phyloP scores from a whole-genome alignment of 35 echinoderm and acorn worm species.

The Strongylocentrotus purpuratus region DNA sequence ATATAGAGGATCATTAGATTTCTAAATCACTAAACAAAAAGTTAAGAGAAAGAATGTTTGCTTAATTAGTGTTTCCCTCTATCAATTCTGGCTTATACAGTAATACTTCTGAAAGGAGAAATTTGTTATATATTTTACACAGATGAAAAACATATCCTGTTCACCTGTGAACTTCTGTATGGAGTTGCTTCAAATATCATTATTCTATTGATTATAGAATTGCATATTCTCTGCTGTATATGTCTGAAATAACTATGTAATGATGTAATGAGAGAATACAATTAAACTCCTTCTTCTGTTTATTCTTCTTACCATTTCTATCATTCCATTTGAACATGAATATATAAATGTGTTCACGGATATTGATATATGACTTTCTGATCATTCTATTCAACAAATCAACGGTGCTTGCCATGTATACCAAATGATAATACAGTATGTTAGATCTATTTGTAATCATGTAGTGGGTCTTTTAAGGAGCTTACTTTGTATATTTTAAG shows the following conservation, averaged over 20 bases:
- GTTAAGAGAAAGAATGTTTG: neutral
- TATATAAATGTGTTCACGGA: neutral
- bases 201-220: too few species aligned
- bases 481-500: neutral
- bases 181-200: neutral
- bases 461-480: neutral
- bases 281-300: neutral
- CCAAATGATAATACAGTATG: slow-evolving; percentile 12
- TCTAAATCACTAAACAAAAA: too few species aligned
- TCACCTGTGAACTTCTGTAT: neutral
- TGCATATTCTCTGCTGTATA: neutral
- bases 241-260: neutral
- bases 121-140: neutral
- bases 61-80: neutral
- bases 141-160: neutral
- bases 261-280: neutral
- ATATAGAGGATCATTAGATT: neutral
- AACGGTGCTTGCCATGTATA: neutral
- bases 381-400: neutral
- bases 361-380: neutral
- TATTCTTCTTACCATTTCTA: neutral
- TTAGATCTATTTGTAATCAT: slow-evolving; percentile 3
- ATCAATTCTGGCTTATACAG: neutral
- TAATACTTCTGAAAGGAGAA: neutral
- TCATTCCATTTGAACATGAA: neutral